These are phyloP conservation scores for Craniophora ligustri DNA, from an alignment of 2,888 invertebrate species.

Conservation along the genomic window DNA sequence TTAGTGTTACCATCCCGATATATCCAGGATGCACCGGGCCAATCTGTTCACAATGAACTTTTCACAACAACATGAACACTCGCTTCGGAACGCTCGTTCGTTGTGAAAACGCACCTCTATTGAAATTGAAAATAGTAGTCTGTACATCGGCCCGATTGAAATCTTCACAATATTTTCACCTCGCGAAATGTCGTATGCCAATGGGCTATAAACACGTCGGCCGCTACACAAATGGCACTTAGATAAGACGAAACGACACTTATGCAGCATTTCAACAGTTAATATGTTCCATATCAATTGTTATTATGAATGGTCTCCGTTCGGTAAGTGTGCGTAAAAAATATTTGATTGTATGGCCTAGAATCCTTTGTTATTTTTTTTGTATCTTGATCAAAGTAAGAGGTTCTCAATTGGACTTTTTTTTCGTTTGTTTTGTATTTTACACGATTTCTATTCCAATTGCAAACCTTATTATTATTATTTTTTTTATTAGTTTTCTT, in stretches of 20 bases:
- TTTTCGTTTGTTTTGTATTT: background rate
- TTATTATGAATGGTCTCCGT: constrained; percentile 29
- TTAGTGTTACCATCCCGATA: too few species aligned
- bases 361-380: background rate
- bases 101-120: background rate
- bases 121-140: background rate
- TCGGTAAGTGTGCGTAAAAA: constrained; percentile 3
- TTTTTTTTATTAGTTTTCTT: too few species aligned
- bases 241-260: constrained; percentile 65
- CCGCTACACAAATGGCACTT: constrained; percentile 62
- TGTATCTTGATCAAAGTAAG: too few species aligned
- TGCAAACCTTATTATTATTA: too few species aligned
- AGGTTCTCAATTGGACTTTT: too few species aligned
- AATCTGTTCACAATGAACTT: background rate
- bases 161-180: constrained; percentile 43
- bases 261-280: constrained; percentile 56
- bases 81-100: background rate
- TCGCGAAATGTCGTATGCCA: constrained; percentile 53
- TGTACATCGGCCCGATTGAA: constrained; percentile 10
- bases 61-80: background rate
- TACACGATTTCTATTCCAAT: background rate
- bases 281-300: constrained; percentile 39
- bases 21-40: too few species aligned
- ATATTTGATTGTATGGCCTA: background rate
- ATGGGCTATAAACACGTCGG: constrained; percentile 62